Conservation (phyloP, 2,888 invertebrate genomes). For the Drosophila macrothrix region DNA sequence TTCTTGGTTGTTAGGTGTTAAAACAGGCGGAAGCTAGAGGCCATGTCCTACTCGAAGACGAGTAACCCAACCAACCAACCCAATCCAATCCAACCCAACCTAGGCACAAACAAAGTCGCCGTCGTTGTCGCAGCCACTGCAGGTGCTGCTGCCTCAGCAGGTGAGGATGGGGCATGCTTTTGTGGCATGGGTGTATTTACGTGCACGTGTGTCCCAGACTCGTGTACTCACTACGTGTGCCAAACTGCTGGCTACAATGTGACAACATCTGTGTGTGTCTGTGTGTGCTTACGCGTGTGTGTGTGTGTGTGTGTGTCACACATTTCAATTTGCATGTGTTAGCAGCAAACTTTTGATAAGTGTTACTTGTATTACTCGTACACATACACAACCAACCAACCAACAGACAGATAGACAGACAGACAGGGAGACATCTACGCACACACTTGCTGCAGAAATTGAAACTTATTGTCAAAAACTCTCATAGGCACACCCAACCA, state of each 20-base stretch:
- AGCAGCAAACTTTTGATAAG: slow-evolving; percentile 79
- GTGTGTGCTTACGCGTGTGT: slow-evolving; percentile 11
- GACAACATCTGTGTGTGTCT: slow-evolving; percentile 26
- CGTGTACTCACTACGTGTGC: slow-evolving; percentile 60
- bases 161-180: slow-evolving; percentile 6
- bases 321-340: slow-evolving; percentile 82
- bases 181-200: slow-evolving; percentile 30
- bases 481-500: slow-evolving; percentile 24
- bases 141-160: slow-evolving; percentile 20
- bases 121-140: background rate
- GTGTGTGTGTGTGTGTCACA: slow-evolving; percentile 52
- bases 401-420: slow-evolving; percentile 18
- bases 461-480: slow-evolving; percentile 77
- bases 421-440: slow-evolving; percentile 5
- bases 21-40: slow-evolving; percentile 79
- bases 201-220: slow-evolving; percentile 49
- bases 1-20: slow-evolving; percentile 77
- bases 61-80: slow-evolving; percentile 1
- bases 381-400: slow-evolving; percentile 31
- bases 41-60: slow-evolving; percentile 52
- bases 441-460: slow-evolving; percentile 50
- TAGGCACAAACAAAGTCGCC: slow-evolving; percentile 3
- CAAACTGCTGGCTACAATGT: slow-evolving; percentile 62
- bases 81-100: background rate
- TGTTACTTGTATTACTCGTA: slow-evolving; percentile 73